Evolutionary conservation across 2,888 invertebrate species (phyloP), one percentile per base, ranked within the genome.

Genomic region (Julus scandinavius): DNA sequence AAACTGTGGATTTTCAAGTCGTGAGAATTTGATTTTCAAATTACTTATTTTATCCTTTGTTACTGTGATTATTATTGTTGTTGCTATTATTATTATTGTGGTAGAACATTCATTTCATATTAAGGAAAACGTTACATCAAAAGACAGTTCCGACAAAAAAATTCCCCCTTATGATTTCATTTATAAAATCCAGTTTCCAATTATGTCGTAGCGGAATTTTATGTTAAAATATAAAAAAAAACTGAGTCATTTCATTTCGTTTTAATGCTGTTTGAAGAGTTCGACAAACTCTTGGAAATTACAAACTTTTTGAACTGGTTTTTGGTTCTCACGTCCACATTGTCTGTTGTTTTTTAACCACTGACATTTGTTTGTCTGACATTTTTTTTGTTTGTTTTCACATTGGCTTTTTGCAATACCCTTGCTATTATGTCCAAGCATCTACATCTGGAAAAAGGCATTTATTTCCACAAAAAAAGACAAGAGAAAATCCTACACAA

Each of bases 301-400:
- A 72, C 72, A 29, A 6, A 72, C 6, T 72, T 29, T 72, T 29
- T 72, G 72, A 72, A 72, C 72, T 72, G 72, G 72, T 72, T 72
- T 72, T 72, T 72, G 29, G 72, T 72, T 72, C 72, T 72, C 72
- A 72, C 72, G 72, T 72, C 72, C 72, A 72, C 72, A 29, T 29
- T 29, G 72, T 29, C 72, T 72, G 11, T 29, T 29, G 29, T 72
- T 29, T 45, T 29, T 29, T 29, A 29, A 72, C 72, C 72, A 72
- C 72, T 29, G 72, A 72, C 72, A 29, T 72, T 72, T 29, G 72
- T 72, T 72, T 72, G 72, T 72, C 29, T 72, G 72, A 72, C 72
- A 29, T 72, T 72, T 72, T 72, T 63, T 72, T 72, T 63, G 72
- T 72, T 72, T 29, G 72, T 29, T 11, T 72, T 72, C 13, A 72